Evolutionary conservation across 2,113 vertebrate genomes (phyloP), one percentile per base, ranked within the genome.

Genomic region (Taurulus bubalis): DNA sequence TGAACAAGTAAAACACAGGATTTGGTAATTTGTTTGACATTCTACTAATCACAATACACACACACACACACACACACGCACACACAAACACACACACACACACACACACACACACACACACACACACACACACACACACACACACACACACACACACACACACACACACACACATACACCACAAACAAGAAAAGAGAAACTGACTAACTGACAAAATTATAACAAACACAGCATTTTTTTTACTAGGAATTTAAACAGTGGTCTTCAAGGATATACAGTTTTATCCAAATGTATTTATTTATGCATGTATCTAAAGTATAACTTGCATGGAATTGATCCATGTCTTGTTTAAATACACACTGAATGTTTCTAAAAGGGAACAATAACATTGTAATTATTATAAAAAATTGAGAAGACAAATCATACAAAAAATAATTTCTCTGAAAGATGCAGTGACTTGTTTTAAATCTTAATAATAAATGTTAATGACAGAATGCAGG

Each of bases 1-100:
- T 90, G 67, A 67, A 75, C 8, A 80, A 60, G 53, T 22, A 24
- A 82, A 67, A 74, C 2, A 87, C n/a, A 65, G 1, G 14, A 15
- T 51, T 32, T n/a, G 15, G 10, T 38, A 8, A 62, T 53, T 32
- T 15, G 47, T 36, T n/a, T 70, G 28, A 71, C 6, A 49, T 24
- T 51, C 11, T 53, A 4, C 1, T 34, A 30, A 30, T 4, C 22
- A 40, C 20, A 55, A 7, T 5, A 15, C 6, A 2, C 6, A 30
- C 2, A 7, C 1, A 16, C 30, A 32, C 30, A 32, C 30, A 4
- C 30, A 32, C 24, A 38, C 22, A 3, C 9, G 30, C 47, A 32
- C 30, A 32, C 4, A 26, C 26, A 3, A 4, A 28, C 16, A 1
- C 30, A 32, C 30, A 32, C 30, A 32, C 30, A 32, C 30, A 32